Base-by-base conservation (phyloP, 2,888 invertebrate species). In the Diplazon laetatorius region DNA sequence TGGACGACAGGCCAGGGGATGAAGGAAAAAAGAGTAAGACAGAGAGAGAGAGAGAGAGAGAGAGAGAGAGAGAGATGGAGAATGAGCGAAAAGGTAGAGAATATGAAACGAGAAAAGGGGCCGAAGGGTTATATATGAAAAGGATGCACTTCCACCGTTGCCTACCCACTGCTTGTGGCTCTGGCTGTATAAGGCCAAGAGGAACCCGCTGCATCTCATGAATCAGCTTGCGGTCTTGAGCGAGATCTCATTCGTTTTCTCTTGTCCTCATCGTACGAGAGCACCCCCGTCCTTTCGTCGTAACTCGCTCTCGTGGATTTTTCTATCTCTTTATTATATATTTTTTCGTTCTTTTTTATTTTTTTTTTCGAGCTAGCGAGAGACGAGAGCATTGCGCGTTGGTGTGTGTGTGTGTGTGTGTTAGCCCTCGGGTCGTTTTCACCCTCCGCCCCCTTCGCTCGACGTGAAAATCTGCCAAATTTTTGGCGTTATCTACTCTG, bases 181-280 rank as follows among this genome's bases (percentile, higher is more conserved):
- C 37, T 12, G 16, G 42, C 16, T 18, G 18, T n/a, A n/a, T n/a
- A 8, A 9, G 52, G 42, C 25, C n/a, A 30, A 22, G 57, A 46
- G 46, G 46, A 44, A 18, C 18, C 16, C 44, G 50, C 55, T 73
- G 73, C 73, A 73, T 73, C 77, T 73, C 69, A 69, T 59, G 77
- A 78, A 78, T 78, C 74, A 74, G 73, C 78, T 73, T 60, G 57
- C 73, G 69, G 73, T 73, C 68, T 48, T 69, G 69, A 59, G 73
- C 59, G 48, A 16, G 39, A 73, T 78, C 63, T 74, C 69, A 69
- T 69, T 72, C 68, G 72, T 68, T 73, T 68, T 16, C 22, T 62
- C 52, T 75, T 35, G 39, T 37, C 39, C 59, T 39, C 25, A 14
- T 46, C 14, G 16, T 25, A 18, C 44, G n/a, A 22, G 16, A n/a